These are phyloP conservation scores for Gambusia yucatana DNA, from an alignment of 2,797 vertebrate genomes.

Conservation along the genomic window DNA sequence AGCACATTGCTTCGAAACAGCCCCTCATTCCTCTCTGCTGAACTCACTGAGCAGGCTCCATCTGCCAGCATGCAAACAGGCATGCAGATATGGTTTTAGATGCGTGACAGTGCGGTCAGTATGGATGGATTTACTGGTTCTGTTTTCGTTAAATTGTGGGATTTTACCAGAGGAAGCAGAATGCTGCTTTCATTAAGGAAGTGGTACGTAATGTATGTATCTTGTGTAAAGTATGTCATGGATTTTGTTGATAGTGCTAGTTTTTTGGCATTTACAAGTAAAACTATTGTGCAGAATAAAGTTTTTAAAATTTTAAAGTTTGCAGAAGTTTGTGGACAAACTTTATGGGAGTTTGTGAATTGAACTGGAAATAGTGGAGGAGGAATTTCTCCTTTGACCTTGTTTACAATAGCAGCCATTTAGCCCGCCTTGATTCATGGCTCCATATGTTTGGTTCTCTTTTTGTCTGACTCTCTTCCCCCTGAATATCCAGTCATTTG, in stretches of 20 bases:
- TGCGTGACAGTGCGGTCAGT: slow-evolving; percentile 14
- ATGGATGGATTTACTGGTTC: slow-evolving; percentile 3
- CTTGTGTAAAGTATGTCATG: not conserved
- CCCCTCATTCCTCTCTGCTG: slow-evolving; percentile 66
- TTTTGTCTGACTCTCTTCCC: slow-evolving; percentile 7
- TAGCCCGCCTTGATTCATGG: slow-evolving; percentile 47
- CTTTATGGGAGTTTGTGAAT: slow-evolving; percentile 14
- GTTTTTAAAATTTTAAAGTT: slow-evolving; percentile 17
- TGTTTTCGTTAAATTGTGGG: slow-evolving; percentile 10
- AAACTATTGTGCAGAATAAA: not conserved
- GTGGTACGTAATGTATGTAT: slow-evolving; percentile 80
- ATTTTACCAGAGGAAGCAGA: slow-evolving; percentile 9
- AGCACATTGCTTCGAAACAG: slow-evolving; percentile 55
- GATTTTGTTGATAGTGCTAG: not conserved
- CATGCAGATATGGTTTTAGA: slow-evolving; percentile 42
- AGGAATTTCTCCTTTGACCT: slow-evolving; percentile 41
- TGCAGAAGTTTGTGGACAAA: slow-evolving; percentile 11
- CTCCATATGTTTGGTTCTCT: slow-evolving; percentile 27
- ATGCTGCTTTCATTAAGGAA: slow-evolving; percentile 70
- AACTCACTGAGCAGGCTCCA: slow-evolving; percentile 42
- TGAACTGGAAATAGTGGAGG: slow-evolving; percentile 10
- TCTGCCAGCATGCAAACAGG: slow-evolving; percentile 39
- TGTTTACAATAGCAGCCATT: slow-evolving; percentile 42
- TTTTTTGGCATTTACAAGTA: not conserved
- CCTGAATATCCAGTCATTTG: slow-evolving; percentile 42